These are phyloP conservation scores for Caligus rogercresseyi DNA, from an alignment of 1,140 invertebrate genomes.

Conservation along the genomic window DNA sequence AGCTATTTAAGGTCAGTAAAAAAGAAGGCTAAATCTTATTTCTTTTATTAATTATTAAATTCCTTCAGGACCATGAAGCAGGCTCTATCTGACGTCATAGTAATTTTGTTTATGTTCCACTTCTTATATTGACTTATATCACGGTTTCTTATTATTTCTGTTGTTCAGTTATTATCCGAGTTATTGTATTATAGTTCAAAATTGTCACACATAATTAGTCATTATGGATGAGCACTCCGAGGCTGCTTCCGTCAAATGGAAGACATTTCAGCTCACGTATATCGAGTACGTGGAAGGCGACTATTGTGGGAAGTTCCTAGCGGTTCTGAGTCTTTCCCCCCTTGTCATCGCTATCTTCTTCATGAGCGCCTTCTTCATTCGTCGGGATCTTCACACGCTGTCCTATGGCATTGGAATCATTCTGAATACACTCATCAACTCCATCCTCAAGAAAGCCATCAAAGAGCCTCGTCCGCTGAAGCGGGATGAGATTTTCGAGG, in stretches of 20 bases:
- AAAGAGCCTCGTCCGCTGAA: slow-evolving; percentile 52
- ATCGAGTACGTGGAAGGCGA: slow-evolving; percentile 39
- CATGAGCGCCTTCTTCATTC: slow-evolving; percentile 62
- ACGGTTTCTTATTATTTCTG: no score
- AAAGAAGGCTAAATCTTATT: no score
- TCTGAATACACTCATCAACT: slow-evolving; percentile 59
- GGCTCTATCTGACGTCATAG: no score
- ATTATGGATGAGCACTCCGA: no score
- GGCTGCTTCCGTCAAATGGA: neutral
- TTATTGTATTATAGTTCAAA: no score
- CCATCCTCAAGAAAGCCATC: slow-evolving; percentile 60
- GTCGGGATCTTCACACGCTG: slow-evolving; percentile 81
- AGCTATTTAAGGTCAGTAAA: no score
- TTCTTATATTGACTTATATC: no score
- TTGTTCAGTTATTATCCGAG: no score
- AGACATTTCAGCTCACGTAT: slow-evolving; percentile 13
- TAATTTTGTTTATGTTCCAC: no score
- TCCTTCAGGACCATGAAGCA: no score
- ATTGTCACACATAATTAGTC: no score
- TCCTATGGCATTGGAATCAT: slow-evolving; percentile 60
- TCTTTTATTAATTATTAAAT: no score
- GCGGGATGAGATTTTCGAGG: slow-evolving; percentile 47
- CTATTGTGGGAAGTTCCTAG: slow-evolving; percentile 53
- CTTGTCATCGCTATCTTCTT: slow-evolving; percentile 64
- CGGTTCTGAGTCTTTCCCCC: slow-evolving; percentile 58